Conservation (phyloP, 2,113 vertebrate genomes). For the Paramormyrops kingsleyae region DNA sequence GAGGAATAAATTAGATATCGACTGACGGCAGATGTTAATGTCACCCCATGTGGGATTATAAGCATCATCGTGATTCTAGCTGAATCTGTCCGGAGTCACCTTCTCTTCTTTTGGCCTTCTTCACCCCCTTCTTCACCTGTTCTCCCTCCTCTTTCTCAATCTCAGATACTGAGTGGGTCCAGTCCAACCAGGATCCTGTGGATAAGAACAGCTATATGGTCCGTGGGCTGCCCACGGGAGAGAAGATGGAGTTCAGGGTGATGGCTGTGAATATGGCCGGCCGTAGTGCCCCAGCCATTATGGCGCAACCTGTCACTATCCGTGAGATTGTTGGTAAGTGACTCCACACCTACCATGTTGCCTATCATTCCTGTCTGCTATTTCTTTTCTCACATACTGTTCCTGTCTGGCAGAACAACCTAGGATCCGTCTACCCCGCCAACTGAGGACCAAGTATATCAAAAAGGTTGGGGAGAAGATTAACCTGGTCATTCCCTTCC, state of each 20-base stretch:
- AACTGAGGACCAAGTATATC: conserved; percentile 72
- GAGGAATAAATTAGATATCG: not conserved
- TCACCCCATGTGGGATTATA: not conserved
- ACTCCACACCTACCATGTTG: conserved; percentile 12
- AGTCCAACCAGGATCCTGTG: conserved; percentile 57
- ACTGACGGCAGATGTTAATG: not conserved
- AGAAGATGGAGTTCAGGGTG: conserved; percentile 75
- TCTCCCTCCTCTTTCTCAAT: not conserved
- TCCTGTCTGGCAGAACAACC: conserved; percentile 70
- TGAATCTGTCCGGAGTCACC: not conserved
- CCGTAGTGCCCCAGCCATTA: conserved; percentile 61
- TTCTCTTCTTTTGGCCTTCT: not conserved
- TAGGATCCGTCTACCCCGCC: conserved; percentile 79
- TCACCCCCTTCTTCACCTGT: not conserved
- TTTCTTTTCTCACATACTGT: not conserved
- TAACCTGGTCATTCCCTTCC: conserved; percentile 83
- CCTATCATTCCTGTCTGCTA: not conserved
- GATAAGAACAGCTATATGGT: conserved; percentile 65
- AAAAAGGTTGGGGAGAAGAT: conserved; percentile 71
- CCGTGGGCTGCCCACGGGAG: conserved; percentile 71
- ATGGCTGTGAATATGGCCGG: conserved; percentile 74
- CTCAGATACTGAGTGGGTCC: conserved; percentile 70
- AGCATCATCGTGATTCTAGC: not conserved
- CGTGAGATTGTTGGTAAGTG: conserved; percentile 74
- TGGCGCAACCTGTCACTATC: conserved; percentile 72